A percentile compares a stretch with the other conserved stretches of the same genome.
These are phyloP conservation scores for Diloba caeruleocephala DNA, from an alignment of 2,888 invertebrate species.

Conservation along the genomic window DNA sequence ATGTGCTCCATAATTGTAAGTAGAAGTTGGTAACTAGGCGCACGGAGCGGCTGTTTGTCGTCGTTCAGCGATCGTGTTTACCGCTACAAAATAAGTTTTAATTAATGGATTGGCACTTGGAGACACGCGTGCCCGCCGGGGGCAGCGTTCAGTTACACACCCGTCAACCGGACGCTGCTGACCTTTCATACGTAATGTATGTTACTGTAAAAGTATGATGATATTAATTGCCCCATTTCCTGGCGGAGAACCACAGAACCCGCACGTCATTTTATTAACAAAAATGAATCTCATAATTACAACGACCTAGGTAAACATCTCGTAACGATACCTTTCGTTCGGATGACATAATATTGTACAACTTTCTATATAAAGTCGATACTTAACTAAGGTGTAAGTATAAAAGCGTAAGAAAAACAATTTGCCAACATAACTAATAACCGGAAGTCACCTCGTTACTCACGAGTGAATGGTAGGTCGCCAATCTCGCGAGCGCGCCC, in stretches of 20 bases:
- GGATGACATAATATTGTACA: constrained; percentile 58
- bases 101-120: constrained; percentile 88
- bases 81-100: constrained; percentile 87
- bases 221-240: constrained; percentile 45
- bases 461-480: constrained; percentile 86
- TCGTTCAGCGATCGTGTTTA: constrained; percentile 74
- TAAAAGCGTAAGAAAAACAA: constrained; percentile 82
- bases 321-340: constrained; percentile 36
- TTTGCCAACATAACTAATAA: constrained; percentile 86
- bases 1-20: constrained; percentile 75
- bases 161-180: constrained; percentile 67
- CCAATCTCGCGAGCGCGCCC: constrained; percentile 84
- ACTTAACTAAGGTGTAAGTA: constrained; percentile 59
- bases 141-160: constrained; percentile 72
- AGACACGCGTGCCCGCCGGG: constrained; percentile 79
- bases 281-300: constrained; percentile 45
- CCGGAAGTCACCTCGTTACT: constrained; percentile 87
- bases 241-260: constrained; percentile 19
- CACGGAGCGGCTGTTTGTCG: constrained; percentile 71
- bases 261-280: constrained; percentile 40
- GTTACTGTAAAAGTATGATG: constrained; percentile 47
- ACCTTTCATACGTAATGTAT: constrained; percentile 58
- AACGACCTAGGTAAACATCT: constrained; percentile 37
- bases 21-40: constrained; percentile 73
- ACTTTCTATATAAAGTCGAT: constrained; percentile 68